Conservation (phyloP, 2,113 vertebrate genomes). For the Lepus timidus region DNA sequence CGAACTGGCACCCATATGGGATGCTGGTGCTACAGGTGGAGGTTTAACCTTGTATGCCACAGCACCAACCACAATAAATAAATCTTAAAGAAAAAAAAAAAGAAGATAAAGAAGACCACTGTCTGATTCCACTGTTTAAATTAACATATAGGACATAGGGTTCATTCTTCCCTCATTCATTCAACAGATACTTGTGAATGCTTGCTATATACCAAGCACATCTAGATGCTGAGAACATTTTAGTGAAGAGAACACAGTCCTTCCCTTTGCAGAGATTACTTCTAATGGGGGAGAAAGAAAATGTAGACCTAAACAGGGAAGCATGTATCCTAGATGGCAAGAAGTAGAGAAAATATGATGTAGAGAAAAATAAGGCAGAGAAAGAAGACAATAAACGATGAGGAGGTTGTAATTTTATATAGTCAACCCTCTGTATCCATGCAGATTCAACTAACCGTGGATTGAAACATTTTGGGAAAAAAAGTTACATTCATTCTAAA, state of each 20-base stretch:
- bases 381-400: not conserved
- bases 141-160: conserved; percentile 30
- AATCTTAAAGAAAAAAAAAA: not conserved
- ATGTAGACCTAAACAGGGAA: conserved; percentile 42
- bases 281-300: conserved; percentile 17
- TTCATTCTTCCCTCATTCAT: not conserved
- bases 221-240: not conserved
- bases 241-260: not conserved
- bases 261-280: not conserved
- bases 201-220: not conserved
- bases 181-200: conserved; percentile 44
- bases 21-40: not conserved
- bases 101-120: not conserved
- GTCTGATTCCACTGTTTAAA: not conserved
- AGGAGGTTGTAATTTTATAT: not conserved
- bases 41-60: not conserved
- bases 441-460: not conserved
- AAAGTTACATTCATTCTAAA: not conserved
- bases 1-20: too few species aligned
- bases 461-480: not conserved
- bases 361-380: conserved; percentile 38
- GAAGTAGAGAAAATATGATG: not conserved
- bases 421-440: not conserved
- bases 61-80: not conserved
- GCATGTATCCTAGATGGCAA: not conserved